These are phyloP conservation scores for Nemopilema nomurai DNA, from an alignment of 30 jellyfish, hydroid and myxozoan genomes.

Conservation along the genomic window DNA sequence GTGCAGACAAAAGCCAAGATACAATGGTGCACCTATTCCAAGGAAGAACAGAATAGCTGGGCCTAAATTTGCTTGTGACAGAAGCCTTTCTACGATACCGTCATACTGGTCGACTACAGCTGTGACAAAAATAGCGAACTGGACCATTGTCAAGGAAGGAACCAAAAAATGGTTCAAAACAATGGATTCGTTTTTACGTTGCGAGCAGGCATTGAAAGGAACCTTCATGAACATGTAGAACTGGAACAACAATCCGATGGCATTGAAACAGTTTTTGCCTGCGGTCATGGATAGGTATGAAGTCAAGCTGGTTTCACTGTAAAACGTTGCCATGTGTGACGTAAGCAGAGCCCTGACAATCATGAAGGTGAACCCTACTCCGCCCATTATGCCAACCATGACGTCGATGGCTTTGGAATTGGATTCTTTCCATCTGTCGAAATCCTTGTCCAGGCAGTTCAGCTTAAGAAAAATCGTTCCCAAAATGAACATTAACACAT, in stretches of 20 bases:
- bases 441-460: background rate
- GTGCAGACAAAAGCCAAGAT: constrained; percentile 34
- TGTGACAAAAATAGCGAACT: constrained; percentile 15
- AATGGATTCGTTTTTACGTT: background rate
- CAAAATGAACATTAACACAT: constrained; percentile 1
- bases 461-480: constrained; percentile 18
- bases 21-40: constrained; percentile 28
- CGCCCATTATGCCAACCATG: constrained; percentile 47
- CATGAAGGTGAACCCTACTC: constrained; percentile 32
- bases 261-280: constrained; percentile 8
- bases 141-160: constrained; percentile 33
- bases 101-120: constrained; percentile 29
- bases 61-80: constrained; percentile 1
- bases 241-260: constrained; percentile 33
- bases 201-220: background rate
- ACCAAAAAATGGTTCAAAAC: constrained; percentile 15
- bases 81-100: constrained; percentile 22
- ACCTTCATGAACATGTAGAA: constrained; percentile 20
- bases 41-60: constrained; percentile 17
- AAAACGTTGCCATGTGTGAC: background rate
- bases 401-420: constrained; percentile 25
- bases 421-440: constrained; percentile 1
- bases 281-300: constrained; percentile 18
- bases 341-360: constrained; percentile 17
- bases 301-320: background rate